Percentiles rank a stretch among this genome's conserved stretches.
phyloP scores from a whole-genome alignment of 2,113 vertebrate species.

The Zosterops japonicus region DNA sequence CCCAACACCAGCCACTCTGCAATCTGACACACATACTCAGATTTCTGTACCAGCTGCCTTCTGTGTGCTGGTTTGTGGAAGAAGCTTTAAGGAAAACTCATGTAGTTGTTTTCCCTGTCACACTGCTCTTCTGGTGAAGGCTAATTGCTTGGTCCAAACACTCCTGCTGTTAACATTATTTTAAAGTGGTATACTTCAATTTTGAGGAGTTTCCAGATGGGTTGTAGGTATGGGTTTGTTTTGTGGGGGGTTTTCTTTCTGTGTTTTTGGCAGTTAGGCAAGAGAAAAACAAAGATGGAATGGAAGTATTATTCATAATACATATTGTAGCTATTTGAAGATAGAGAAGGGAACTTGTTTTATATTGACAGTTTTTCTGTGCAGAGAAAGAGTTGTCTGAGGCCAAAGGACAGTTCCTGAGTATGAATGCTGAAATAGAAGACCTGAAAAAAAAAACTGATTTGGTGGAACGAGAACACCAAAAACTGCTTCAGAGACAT shows the following conservation, averaged over 20 bases:
- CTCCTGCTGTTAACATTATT: background rate
- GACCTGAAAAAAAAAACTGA: conserved; percentile 71
- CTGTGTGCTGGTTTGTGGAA: background rate
- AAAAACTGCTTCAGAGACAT: conserved; percentile 77
- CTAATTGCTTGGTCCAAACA: background rate
- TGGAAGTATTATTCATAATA: background rate
- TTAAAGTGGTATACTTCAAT: fast-evolving
- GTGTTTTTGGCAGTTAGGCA: background rate
- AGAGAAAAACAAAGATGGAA: background rate
- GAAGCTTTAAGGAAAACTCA: background rate
- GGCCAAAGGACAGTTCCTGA: conserved; percentile 67
- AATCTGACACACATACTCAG: background rate
- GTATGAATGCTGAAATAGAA: conserved; percentile 76
- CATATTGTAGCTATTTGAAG: background rate
- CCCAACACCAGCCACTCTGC: background rate
- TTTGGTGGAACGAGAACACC: conserved; percentile 64
- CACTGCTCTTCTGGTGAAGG: background rate
- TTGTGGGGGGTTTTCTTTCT: background rate
- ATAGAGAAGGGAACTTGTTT: background rate
- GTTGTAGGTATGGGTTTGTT: background rate
- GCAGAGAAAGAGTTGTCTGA: conserved; percentile 64
- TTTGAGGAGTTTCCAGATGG: background rate
- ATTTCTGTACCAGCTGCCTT: background rate
- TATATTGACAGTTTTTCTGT: background rate
- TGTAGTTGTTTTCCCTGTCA: background rate